These are phyloP conservation scores for Aleiodes sp. DNA, from an alignment of 1,140 invertebrate genomes.

Conservation along the genomic window DNA sequence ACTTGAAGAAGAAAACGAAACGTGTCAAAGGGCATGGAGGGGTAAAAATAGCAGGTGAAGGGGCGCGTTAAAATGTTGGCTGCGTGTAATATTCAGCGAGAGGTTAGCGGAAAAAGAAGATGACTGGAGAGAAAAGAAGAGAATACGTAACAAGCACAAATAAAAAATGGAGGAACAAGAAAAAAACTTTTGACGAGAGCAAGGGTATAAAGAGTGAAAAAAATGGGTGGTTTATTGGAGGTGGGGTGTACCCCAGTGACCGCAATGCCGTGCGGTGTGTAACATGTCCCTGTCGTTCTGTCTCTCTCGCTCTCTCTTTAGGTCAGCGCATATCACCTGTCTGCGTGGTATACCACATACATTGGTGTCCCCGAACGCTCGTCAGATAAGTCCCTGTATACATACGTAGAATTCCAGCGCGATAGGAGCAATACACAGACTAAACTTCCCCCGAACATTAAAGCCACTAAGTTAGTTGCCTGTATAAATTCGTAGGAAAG, in stretches of 20 bases:
- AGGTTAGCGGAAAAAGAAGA: too few species aligned
- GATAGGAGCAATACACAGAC: neutral
- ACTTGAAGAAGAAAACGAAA: neutral
- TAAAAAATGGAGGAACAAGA: neutral
- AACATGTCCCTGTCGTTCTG: neutral
- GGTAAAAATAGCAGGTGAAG: conserved; percentile 12
- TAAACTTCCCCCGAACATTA: too few species aligned
- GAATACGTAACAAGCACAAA: neutral
- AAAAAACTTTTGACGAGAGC: neutral
- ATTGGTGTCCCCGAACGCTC: neutral
- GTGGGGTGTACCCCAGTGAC: conserved; percentile 28
- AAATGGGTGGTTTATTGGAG: neutral
- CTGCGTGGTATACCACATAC: neutral
- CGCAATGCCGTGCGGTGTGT: conserved; percentile 29
- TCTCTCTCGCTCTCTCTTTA: conserved; percentile 5
- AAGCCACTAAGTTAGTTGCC: too few species aligned
- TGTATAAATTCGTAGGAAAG: too few species aligned
- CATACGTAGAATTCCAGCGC: conserved; percentile 14
- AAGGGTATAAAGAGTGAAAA: conserved; percentile 4
- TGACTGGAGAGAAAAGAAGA: neutral
- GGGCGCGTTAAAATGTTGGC: conserved; percentile 2
- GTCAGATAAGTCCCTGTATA: conserved; percentile 6
- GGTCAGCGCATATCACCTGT: conserved; percentile 28
- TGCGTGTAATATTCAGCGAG: neutral
- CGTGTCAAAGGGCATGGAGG: neutral